A percentile compares a stretch with the other conserved stretches of the same genome.
phyloP scores from a whole-genome alignment of 2,888 invertebrate genomes.

The Reticulitermes lucifugus region DNA sequence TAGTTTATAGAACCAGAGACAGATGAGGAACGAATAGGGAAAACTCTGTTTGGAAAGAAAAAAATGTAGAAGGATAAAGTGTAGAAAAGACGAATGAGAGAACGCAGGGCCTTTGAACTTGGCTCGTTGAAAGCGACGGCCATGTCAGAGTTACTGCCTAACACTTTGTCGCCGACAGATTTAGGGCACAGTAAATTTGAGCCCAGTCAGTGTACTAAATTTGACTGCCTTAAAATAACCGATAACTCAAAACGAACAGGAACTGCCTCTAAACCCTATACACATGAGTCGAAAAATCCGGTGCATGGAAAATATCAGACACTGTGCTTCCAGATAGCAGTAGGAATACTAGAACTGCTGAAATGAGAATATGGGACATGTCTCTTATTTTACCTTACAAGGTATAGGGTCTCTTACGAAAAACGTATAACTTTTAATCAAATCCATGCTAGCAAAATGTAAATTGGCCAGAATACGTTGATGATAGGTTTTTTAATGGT shows the following conservation, averaged over 20 bases:
- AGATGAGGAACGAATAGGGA: not conserved
- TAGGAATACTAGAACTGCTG: too few relatives aligned
- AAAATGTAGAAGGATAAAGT: not conserved
- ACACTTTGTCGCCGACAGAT: not conserved
- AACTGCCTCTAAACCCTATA: too few relatives aligned
- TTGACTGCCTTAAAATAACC: not conserved
- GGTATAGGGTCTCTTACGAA: too few relatives aligned
- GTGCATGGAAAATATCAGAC: too few relatives aligned
- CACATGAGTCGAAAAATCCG: too few relatives aligned
- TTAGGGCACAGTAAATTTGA: not conserved
- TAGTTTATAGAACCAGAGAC: conserved; percentile 11
- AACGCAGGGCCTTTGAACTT: not conserved
- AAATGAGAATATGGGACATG: too few relatives aligned
- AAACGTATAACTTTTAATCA: too few relatives aligned
- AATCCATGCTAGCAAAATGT: too few relatives aligned
- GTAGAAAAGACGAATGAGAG: conserved; percentile 1
- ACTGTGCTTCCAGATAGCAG: too few relatives aligned
- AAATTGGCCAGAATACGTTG: too few relatives aligned
- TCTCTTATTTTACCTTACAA: too few relatives aligned
- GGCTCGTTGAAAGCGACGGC: not conserved
- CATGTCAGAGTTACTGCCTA: not conserved
- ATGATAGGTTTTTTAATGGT: too few relatives aligned
- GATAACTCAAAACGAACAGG: not conserved
- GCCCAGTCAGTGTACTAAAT: not conserved
- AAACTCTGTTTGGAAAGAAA: not conserved